phyloP scores from a whole-genome alignment of 2,888 invertebrate genomes.

The Synergus umbraculus region DNA sequence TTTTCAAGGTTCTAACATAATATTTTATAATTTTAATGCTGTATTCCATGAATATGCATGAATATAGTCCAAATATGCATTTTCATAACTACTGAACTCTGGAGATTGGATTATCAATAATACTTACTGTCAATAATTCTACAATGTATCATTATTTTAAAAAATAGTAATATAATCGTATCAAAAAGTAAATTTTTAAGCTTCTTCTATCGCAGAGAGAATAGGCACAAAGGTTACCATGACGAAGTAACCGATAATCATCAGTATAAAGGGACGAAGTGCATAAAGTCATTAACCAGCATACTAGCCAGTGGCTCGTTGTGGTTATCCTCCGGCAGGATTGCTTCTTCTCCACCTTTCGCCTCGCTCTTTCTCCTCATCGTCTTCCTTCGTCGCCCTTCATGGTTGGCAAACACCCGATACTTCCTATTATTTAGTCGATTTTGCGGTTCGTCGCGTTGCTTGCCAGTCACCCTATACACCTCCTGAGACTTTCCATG shows the following conservation, averaged over 20 bases:
- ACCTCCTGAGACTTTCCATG: slow-evolving; percentile 11
- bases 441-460: slow-evolving; percentile 52
- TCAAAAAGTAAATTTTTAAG: slow-evolving; percentile 4
- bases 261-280: slow-evolving; percentile 62
- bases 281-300: slow-evolving; percentile 71
- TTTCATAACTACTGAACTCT: not conserved
- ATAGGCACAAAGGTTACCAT: slow-evolving; percentile 23
- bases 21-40: not conserved
- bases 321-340: slow-evolving; percentile 62
- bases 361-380: slow-evolving; percentile 48
- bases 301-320: slow-evolving; percentile 66
- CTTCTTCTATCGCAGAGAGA: slow-evolving; percentile 16
- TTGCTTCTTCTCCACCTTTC: slow-evolving; percentile 51
- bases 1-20: not conserved
- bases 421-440: slow-evolving; percentile 46
- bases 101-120: not conserved
- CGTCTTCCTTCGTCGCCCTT: slow-evolving; percentile 48
- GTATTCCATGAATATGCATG: too few species aligned
- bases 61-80: not conserved
- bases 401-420: slow-evolving; percentile 51
- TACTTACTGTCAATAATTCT: not conserved
- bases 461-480: slow-evolving; percentile 27
- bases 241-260: slow-evolving; percentile 60
- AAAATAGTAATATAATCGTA: not conserved
- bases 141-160: not conserved